phyloP scores from a whole-genome alignment of 2,113 vertebrate genomes.

The Eubucco bourcierii region DNA sequence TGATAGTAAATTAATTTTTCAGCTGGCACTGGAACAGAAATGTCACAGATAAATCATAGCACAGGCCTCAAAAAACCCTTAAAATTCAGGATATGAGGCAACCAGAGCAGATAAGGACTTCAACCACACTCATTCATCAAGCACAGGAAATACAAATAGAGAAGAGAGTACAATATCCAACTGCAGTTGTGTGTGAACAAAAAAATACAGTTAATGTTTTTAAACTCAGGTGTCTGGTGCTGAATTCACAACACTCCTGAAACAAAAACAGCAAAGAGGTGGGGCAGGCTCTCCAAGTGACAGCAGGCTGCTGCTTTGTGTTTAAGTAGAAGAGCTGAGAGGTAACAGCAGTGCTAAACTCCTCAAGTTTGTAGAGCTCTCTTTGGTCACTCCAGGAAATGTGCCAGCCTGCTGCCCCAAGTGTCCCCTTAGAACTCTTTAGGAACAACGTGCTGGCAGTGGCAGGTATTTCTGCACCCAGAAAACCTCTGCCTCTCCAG shows the following conservation, averaged over 20 bases:
- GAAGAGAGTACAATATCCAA: not conserved
- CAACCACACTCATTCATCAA: not conserved
- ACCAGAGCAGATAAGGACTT: not conserved
- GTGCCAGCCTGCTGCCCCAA: not conserved
- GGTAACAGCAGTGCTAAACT: not conserved
- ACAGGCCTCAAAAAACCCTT: not conserved
- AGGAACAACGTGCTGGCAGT: not conserved
- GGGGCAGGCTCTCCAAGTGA: rapidly evolving
- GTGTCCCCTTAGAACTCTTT: not conserved
- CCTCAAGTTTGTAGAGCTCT: not conserved
- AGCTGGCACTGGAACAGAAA: not conserved
- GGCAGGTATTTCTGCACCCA: not conserved
- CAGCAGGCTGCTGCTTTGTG: not conserved
- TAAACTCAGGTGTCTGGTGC: not conserved
- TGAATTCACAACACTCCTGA: not conserved
- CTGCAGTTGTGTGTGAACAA: not conserved
- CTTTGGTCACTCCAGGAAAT: not conserved
- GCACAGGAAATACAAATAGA: not conserved
- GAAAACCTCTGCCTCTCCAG: not conserved
- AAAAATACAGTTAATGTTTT: not conserved
- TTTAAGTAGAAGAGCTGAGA: not conserved
- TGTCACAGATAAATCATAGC: not conserved
- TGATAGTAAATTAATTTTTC: not conserved
- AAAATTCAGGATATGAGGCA: not conserved
- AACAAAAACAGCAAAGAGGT: not conserved